A percentile compares a stretch with the other conserved stretches of the same genome.
Evolutionary conservation across 2,888 invertebrate genomes (phyloP).

Genomic region (Amaurobius ferox): DNA sequence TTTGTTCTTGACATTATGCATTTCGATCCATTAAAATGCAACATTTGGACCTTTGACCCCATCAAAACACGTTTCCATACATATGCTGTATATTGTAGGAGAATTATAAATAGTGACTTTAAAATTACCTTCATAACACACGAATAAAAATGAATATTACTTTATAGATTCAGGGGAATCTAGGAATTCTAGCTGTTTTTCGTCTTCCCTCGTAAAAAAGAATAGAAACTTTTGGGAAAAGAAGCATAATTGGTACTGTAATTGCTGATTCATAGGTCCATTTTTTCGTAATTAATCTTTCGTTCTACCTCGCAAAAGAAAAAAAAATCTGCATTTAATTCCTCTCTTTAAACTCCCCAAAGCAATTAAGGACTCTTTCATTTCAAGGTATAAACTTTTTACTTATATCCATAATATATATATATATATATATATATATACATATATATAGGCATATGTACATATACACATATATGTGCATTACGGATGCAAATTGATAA

Average conservation of each 20-base stretch:
- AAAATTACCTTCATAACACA: too few relatives aligned
- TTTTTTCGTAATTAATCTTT: constrained; percentile 37
- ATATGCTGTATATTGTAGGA: too few relatives aligned
- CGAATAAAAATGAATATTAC: too few relatives aligned
- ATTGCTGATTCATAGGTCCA: constrained; percentile 29
- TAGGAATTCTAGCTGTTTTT: neutral
- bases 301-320: neutral
- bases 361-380: constrained; percentile 38
- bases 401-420: neutral
- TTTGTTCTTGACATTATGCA: too few relatives aligned
- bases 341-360: constrained; percentile 43
- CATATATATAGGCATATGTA: neutral
- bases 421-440: neutral
- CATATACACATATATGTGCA: neutral
- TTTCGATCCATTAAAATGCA: too few relatives aligned
- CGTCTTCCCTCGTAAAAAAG: constrained; percentile 5
- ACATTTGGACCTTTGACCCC: too few relatives aligned
- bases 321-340: constrained; percentile 25
- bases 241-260: constrained; percentile 26
- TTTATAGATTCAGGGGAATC: too few relatives aligned
- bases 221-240: neutral
- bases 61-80: too few relatives aligned
- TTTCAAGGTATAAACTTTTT: constrained; percentile 15
- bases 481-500: constrained; percentile 51
- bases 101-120: too few relatives aligned